Percentiles rank a stretch among this genome's conserved stretches.
Evolutionary conservation across 2,888 invertebrate species (phyloP).

Genomic region (Rhaphigaster nebulosa): DNA sequence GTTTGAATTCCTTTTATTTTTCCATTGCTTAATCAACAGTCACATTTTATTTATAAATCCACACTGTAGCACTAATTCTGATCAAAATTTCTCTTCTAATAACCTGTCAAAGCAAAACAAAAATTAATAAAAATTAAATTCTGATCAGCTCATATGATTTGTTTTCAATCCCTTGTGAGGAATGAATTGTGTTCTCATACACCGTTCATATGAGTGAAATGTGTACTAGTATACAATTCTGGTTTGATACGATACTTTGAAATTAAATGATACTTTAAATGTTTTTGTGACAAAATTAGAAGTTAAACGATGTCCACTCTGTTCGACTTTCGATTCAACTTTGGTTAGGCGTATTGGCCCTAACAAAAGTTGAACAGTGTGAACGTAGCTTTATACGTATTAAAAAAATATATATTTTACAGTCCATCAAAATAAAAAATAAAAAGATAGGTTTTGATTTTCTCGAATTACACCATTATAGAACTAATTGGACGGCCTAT

Average conservation of each 20-base stretch:
- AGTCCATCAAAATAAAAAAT: too few relatives aligned
- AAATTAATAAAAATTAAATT: background rate
- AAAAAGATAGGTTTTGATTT: too few relatives aligned
- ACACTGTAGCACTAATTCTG: background rate
- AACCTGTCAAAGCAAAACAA: background rate
- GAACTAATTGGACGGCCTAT: too few relatives aligned
- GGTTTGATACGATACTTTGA: background rate
- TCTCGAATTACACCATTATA: too few relatives aligned
- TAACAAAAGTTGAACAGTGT: too few relatives aligned
- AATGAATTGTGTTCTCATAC: background rate
- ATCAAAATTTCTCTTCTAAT: background rate
- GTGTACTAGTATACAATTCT: background rate
- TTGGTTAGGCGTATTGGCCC: too few relatives aligned
- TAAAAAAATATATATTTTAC: too few relatives aligned
- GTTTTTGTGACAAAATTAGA: background rate
- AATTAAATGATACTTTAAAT: background rate
- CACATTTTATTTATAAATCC: background rate
- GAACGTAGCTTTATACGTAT: too few relatives aligned
- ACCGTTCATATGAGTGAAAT: background rate
- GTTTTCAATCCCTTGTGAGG: background rate
- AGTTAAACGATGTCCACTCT: too few relatives aligned
- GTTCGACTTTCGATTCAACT: too few relatives aligned
- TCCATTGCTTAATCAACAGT: background rate
- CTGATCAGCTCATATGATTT: background rate
- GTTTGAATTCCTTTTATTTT: background rate